Base-by-base conservation (phyloP, 2,797 vertebrate genomes). In the Pipistrellus nathusii region DNA sequence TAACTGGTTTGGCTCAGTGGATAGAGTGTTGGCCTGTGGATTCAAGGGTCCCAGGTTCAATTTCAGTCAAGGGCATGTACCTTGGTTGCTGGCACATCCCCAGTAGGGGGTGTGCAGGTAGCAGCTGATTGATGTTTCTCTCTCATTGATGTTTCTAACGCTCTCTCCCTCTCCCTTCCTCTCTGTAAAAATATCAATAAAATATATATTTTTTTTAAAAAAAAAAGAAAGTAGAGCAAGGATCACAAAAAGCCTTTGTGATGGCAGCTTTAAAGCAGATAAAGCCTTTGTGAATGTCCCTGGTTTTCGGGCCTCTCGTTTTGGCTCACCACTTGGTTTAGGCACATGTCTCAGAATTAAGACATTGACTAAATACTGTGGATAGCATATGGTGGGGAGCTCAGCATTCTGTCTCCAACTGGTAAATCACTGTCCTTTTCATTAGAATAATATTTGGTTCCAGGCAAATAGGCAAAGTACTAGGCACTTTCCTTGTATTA, bases 391-490 rank as follows among this genome's bases (percentile, higher is more conserved):
- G 6, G 51, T 73, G 27, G 35, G 20, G 38, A 64, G 14, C 32
- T 76, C 32, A 10, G 59, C 21, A 59, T 32, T 64, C 25, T 25
- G n/a, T 57, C 80, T 92, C 76, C 38, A 62, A 41, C 7, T 32
- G 69, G 62, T 62, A 71, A 81, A 48, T 27, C 25, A 48, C 23
- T 32, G 23, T 53, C 53, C 30, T 76, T 69, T 75, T 80, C 53
- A 59, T 46, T 53, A 44, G 23, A 48, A n/a, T 30, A 62, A 85
- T 20, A 32, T 82, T 80, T 10, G 7, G 27, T 85, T 51, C 38
- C 23, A 94, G 46, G 84, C 35, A 72, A 94, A 90, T 20, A 93
- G 46, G 84, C 35, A 68, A 94, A 90, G 51, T 76, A 72, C 53
- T 73, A 90, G 66, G 30, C 44, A 48, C 35, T 73, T 73, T 75